These are phyloP conservation scores for Scaptodrosophila lebanonensis DNA, from an alignment of 1,140 invertebrate genomes.

Conservation along the genomic window DNA sequence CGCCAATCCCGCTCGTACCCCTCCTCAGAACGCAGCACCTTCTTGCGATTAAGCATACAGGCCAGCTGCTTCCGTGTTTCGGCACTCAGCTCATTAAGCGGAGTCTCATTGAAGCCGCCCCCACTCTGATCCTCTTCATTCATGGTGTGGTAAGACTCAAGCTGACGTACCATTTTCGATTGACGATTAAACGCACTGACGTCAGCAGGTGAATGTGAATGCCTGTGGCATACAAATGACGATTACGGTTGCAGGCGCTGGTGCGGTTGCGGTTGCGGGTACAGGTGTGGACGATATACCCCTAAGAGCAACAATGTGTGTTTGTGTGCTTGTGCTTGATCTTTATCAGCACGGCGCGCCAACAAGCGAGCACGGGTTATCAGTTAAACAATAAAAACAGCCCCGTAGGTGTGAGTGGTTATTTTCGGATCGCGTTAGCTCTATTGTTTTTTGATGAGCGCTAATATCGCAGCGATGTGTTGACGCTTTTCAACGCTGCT, in stretches of 20 bases:
- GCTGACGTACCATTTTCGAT: constrained; percentile 58
- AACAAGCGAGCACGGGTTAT: constrained; percentile 32
- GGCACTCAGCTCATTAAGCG: constrained; percentile 77
- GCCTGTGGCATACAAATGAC: constrained; percentile 67
- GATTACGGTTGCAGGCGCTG: constrained; percentile 61
- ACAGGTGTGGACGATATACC: too few species aligned
- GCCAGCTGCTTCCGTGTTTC: constrained; percentile 78
- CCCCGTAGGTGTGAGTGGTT: constrained; percentile 56
- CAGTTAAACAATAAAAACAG: constrained; percentile 59
- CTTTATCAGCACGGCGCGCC: constrained; percentile 47
- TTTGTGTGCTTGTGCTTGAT: constrained; percentile 39
- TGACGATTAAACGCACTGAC: constrained; percentile 57
- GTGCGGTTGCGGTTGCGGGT: constrained; percentile 19
- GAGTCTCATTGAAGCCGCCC: constrained; percentile 60
- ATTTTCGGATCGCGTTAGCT: too few species aligned
- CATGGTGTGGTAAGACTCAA: too few species aligned
- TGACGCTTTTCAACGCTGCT: background rate
- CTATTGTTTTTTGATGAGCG: too few species aligned
- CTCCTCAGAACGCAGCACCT: constrained; percentile 80
- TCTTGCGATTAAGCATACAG: constrained; percentile 80
- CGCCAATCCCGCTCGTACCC: constrained; percentile 83
- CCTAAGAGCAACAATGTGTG: constrained; percentile 63
- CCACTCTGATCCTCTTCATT: too few species aligned
- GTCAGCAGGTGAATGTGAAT: constrained; percentile 39
- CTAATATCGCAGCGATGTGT: constrained; percentile 10